Evolutionary conservation across 1,140 invertebrate species (phyloP), one percentile per base, ranked within the genome.

Genomic region (Sinonovacula constricta): DNA sequence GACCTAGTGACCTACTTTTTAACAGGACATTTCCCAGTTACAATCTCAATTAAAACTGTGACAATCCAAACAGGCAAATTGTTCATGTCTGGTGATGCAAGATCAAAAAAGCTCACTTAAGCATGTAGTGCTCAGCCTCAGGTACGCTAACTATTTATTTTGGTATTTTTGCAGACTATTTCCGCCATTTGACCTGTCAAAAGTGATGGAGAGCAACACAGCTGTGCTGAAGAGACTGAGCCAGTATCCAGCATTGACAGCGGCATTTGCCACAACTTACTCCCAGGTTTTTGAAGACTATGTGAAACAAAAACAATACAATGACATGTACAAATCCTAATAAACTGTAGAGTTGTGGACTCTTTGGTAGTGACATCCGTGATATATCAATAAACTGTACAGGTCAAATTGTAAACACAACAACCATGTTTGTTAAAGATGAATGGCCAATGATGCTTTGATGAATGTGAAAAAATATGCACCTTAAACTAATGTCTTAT

Each of bases 201-300:
- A 82, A 49, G 69, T 83, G 15, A 30, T 54, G 24, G 83, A 85
- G 33, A 85, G 63, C 26, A 81, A 82, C 36, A 80, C 86, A 26
- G 77, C 78, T 53, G 57, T 86, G 2, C 34, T 78, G 22, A 80
- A 83, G 65, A 78, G 68, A 49, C 59, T 87, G 57, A 77, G 69
- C 22, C 49, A 70, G 28, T 84, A 79, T 60, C 39, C 67, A 24
- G 54, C 59, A 14, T 60, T 87, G 3, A 65, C 67, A 33, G 31
- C 81, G 30, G 76, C 81, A 18, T 88, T 84, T 77, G 62, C 79
- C 12, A 79, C 80, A 10, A 82, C 79, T 60, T 88, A 87, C 53
- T 81, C 67, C 51, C 67, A 77, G 15, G 45, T 85, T 26, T 86
- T 87, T 82, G 81, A 86, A 36, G 79, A 86, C 51, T 86, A 86